Evolutionary conservation across 1,140 invertebrate species (phyloP).

Genomic region (Brachionus rotundiformis): DNA sequence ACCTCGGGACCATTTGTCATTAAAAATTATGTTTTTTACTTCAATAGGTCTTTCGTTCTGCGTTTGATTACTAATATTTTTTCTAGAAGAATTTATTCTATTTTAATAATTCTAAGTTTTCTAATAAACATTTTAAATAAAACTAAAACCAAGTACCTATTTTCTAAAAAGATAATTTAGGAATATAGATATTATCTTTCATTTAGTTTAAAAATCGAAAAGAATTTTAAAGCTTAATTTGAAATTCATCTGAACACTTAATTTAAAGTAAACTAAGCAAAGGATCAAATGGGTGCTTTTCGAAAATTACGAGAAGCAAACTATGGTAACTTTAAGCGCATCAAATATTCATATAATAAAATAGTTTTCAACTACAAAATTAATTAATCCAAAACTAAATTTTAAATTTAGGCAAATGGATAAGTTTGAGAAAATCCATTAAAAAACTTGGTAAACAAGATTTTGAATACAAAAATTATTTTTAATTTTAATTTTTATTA

Average conservation of each 20-base stretch:
- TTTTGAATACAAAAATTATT: too few species aligned
- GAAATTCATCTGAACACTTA: not conserved
- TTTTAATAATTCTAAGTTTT: too few species aligned
- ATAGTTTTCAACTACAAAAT: not conserved
- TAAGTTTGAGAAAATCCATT: not conserved
- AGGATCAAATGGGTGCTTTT: not conserved
- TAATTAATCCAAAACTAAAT: not conserved
- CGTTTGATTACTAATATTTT: too few species aligned
- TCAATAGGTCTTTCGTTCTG: not conserved
- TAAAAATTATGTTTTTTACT: not conserved
- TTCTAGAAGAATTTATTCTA: too few species aligned
- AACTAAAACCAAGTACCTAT: too few species aligned
- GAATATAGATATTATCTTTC: too few species aligned
- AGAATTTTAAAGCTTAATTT: not conserved
- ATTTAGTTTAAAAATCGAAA: too few species aligned
- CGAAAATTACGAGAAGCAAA: not conserved
- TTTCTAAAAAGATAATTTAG: too few species aligned
- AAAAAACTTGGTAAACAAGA: not conserved
- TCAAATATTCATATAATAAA: not conserved
- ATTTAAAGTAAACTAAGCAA: not conserved
- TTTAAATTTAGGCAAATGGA: not conserved
- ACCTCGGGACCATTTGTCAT: not conserved
- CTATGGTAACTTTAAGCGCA: not conserved
- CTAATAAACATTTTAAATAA: too few species aligned
- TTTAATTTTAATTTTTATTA: too few species aligned